phyloP scores from a whole-genome alignment of 2,888 invertebrate genomes.

The Gortyna flavago region DNA sequence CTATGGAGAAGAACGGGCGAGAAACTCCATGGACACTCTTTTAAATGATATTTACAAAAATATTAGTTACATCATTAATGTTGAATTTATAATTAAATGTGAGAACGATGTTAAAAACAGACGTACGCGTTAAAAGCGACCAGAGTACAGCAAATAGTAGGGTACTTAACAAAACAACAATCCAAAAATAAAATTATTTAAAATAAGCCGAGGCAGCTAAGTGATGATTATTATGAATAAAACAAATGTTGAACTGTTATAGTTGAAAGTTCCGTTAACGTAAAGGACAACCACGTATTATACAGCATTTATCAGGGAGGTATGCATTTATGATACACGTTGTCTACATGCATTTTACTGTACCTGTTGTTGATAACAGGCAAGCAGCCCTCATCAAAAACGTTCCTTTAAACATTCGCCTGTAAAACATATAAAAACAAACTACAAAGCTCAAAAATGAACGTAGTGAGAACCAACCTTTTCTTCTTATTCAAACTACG shows the following conservation, averaged over 20 bases:
- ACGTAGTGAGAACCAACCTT: conserved; percentile 62
- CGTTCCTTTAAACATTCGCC: neutral
- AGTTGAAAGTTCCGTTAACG: neutral
- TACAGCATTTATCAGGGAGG: neutral
- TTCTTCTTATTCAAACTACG: conserved; percentile 67
- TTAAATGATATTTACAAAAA: too few species aligned
- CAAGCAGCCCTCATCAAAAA: conserved; percentile 22
- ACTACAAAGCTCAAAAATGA: conserved; percentile 42
- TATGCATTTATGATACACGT: neutral
- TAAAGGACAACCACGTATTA: neutral
- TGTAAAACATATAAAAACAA: conserved; percentile 35
- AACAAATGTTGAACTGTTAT: neutral
- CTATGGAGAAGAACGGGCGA: too few species aligned
- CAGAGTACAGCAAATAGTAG: too few species aligned
- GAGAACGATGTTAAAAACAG: too few species aligned
- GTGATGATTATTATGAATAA: too few species aligned
- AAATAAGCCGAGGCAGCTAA: too few species aligned
- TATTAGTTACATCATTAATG: too few species aligned
- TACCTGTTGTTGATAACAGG: neutral
- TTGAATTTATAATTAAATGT: too few species aligned
- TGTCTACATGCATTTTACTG: neutral
- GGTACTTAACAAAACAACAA: too few species aligned
- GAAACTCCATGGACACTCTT: too few species aligned
- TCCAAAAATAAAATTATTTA: too few species aligned
- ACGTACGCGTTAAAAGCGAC: too few species aligned